Conservation (phyloP, 2,797 vertebrate genomes). For the Xiphorhynchus erythropygius region DNA sequence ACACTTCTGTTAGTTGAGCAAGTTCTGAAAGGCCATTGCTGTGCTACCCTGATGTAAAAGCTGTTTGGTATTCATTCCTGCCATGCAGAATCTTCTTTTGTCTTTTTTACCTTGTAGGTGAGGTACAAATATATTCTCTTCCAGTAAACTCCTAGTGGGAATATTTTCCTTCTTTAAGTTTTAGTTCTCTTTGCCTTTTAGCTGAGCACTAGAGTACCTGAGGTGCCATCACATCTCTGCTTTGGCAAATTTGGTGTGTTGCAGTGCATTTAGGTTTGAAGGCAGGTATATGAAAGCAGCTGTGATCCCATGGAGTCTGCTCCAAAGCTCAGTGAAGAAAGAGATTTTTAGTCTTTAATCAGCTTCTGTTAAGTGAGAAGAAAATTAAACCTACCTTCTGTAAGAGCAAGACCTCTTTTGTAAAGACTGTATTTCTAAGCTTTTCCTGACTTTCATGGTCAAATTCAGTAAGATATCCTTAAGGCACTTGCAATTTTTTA, state of each 20-base stretch:
- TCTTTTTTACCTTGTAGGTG: background rate
- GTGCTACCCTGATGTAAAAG: background rate
- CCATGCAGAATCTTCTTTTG: background rate
- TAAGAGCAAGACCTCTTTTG: background rate
- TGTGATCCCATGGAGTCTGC: background rate
- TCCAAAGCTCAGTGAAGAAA: background rate
- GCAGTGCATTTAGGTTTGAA: background rate
- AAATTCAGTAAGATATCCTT: background rate
- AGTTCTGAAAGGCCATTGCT: background rate
- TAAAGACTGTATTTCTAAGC: background rate
- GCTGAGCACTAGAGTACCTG: background rate
- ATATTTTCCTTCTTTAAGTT: background rate
- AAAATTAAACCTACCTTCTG: background rate
- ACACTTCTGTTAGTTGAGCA: fast-evolving
- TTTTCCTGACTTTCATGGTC: background rate
- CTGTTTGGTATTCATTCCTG: background rate
- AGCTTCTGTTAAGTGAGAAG: background rate
- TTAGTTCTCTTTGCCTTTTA: background rate
- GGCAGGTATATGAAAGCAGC: background rate
- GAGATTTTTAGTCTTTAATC: background rate
- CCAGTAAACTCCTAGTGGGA: background rate
- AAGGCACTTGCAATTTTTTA: background rate
- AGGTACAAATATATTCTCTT: background rate
- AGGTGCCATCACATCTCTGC: background rate
- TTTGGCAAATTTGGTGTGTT: background rate